Evolutionary conservation across 2,797 vertebrate species (phyloP).

Genomic region (Semotilus atromaculatus): DNA sequence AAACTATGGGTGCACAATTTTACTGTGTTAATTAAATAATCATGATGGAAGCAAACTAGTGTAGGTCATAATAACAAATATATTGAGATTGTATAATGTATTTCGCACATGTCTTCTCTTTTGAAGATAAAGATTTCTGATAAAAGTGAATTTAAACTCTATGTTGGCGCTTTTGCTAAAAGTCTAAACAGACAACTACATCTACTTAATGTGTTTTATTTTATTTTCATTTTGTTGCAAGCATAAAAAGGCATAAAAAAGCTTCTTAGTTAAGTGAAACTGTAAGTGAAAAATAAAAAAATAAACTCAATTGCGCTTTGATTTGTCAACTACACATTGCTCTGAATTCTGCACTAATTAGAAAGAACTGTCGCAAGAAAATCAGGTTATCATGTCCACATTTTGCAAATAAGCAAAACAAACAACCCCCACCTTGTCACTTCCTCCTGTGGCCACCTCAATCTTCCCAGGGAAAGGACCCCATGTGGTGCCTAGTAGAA

Average conservation of each 20-base stretch:
- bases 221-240: not conserved
- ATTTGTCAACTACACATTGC: not conserved
- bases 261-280: not conserved
- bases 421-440: conserved; percentile 52
- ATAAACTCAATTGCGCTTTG: not conserved
- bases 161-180: not conserved
- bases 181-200: not conserved
- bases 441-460: conserved; percentile 49
- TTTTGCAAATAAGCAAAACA: not conserved
- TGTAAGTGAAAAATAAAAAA: not conserved
- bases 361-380: not conserved
- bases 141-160: not conserved
- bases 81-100: not conserved
- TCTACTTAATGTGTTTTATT: not conserved
- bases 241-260: not conserved
- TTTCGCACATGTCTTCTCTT: not conserved
- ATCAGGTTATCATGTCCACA: not conserved
- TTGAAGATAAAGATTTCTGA: not conserved
- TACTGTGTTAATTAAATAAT: not conserved
- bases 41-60: not conserved
- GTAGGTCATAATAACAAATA: not conserved
- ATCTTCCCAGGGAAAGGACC: conserved; percentile 61
- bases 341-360: not conserved
- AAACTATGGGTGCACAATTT: not conserved
- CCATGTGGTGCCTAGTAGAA: conserved; percentile 60